Conservation (phyloP, 2,888 invertebrate genomes). For the Phasia obesa region DNA sequence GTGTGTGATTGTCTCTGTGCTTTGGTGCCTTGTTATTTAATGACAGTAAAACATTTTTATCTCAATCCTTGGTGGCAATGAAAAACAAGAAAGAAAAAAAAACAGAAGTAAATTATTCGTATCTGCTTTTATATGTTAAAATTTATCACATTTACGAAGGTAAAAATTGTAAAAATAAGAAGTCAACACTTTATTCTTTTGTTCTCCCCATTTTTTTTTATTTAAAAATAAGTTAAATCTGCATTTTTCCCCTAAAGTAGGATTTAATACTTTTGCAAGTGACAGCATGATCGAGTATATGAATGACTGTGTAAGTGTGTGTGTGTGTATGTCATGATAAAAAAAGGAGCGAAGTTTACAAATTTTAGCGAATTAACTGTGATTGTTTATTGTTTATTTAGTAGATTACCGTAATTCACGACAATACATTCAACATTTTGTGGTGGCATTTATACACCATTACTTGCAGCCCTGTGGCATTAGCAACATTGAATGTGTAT, state of each 20-base stretch:
- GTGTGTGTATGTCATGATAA: not conserved
- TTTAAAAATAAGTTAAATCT: not conserved
- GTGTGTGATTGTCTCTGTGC: not conserved
- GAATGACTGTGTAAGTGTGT: constrained; percentile 7
- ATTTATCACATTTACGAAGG: no score
- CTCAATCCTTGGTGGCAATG: constrained; percentile 29
- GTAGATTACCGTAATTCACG: constrained; percentile 39
- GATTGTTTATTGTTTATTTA: constrained; percentile 60
- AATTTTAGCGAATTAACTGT: constrained; percentile 57
- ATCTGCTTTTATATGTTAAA: no score
- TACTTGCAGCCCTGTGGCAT: constrained; percentile 11
- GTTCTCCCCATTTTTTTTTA: no score
- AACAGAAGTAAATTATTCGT: no score
- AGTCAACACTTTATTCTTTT: no score
- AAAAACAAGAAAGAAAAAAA: not conserved
- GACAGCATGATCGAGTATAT: constrained; percentile 23
- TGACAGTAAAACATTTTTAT: constrained; percentile 55
- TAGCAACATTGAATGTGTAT: constrained; percentile 7
- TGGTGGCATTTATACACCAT: not conserved
- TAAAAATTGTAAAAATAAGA: no score
- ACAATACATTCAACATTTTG: not conserved
- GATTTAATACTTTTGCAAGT: constrained; percentile 11
- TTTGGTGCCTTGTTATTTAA: constrained; percentile 47
- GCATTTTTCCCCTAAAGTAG: not conserved
- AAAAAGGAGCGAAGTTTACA: constrained; percentile 43